Evolutionary conservation across 2,797 vertebrate genomes (phyloP), one percentile per base, ranked within the genome.

Genomic region (Myiothlypis coronata): DNA sequence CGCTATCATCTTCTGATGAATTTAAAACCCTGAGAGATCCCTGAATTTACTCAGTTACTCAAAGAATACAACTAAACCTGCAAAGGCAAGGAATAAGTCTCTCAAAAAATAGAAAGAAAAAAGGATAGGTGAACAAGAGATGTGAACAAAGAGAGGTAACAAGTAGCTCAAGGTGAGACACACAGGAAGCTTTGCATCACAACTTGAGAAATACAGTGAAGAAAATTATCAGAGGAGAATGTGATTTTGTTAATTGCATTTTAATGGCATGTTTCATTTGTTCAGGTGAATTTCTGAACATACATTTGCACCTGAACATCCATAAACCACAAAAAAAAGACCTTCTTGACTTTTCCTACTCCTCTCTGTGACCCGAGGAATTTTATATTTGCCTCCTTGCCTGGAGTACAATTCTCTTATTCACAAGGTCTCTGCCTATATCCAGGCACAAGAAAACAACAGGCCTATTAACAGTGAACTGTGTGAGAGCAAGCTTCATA

Each of bases 181-280:
- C 15, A 21, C 16, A 65, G 37, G n/a, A 69, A 87, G n/a, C 11
- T 37, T 55, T 0, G 0, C 7, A 43, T 7, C 32, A 70, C 39
- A 65, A 30, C 6, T 8, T 70, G 15, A 77, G 46, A 93, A 83
- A 88, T 28, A 24, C 2, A 41, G 26, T 0, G 0, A 70, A 30
- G 44, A 87, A 83, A 92, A 85, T 20, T 12, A 49, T 41, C 4
- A 2, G 22, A 8, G 67, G 83, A 79, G 6, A 67, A 85, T 5
- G 20, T 0, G 3, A 26, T 79, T 78, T 17, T 28, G 30, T 57
- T 72, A 3, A 26, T 3, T 32, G 43, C 22, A 21, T 71, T 86
- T 87, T 77, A 47, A 74, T 7, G 26, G 27, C 22, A 56, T 2
- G 4, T 75, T 81, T 92, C 6, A 8, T 41, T 87, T 81, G 11